Evolutionary conservation across 2,113 vertebrate genomes (phyloP).

Genomic region (Phycodurus eques): DNA sequence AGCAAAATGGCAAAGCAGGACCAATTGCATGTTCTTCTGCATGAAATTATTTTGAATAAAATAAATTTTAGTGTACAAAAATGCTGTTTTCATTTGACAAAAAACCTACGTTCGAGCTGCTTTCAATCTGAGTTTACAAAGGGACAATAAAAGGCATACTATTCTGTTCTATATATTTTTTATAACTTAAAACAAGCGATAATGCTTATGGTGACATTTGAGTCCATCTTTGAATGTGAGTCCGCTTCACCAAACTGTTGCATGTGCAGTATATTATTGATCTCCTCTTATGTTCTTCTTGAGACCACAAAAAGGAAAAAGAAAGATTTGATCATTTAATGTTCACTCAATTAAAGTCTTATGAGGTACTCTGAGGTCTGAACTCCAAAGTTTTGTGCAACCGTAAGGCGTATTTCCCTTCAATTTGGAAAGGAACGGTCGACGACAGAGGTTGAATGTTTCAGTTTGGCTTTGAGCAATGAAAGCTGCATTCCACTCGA

Average conservation of each 20-base stretch:
- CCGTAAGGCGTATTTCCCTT: background rate
- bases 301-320: background rate
- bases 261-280: background rate
- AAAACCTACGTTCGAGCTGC: too few species aligned
- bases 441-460: background rate
- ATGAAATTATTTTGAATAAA: background rate
- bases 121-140: too few species aligned
- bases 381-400: background rate
- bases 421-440: background rate
- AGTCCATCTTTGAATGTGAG: background rate
- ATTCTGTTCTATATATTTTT: background rate
- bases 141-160: too few species aligned
- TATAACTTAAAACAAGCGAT: background rate
- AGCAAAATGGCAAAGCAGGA: too few species aligned
- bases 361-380: too few species aligned
- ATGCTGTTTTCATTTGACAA: background rate
- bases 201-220: background rate
- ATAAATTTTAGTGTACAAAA: background rate
- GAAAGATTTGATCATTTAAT: too few species aligned
- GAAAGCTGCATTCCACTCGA: slow-evolving; percentile 25
- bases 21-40: too few species aligned
- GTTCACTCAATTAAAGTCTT: too few species aligned
- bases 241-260: background rate
- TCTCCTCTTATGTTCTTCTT: background rate
- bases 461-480: background rate